Evolutionary conservation across 2,888 invertebrate genomes (phyloP), one percentile per base, ranked within the genome.

Genomic region (Philereme transversata): DNA sequence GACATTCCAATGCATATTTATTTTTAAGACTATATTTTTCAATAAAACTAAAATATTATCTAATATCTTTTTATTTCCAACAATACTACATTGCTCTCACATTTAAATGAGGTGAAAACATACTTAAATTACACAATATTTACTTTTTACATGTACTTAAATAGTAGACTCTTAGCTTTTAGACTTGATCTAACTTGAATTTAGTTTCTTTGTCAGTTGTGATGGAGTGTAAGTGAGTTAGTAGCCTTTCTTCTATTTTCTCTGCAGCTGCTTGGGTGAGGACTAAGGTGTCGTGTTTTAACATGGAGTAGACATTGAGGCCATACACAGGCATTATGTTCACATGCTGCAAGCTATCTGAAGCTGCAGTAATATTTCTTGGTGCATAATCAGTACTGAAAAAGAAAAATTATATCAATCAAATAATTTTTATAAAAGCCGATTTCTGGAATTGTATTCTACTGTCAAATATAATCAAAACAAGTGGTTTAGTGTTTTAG

Each of bases 311-410:
- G 0, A 99, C 98, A 92, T 99, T 99, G 10, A 99, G 93, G 77
- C 98, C 97, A 90, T 98, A 99, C 0, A 96, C 95, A 7, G 99
- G 99, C 97, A 99, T 98, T 34, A 99, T 90, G 86, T 97, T 99
- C 43, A 98, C 94, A 79, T 97, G 96, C 43, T 94, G 94, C n/a
- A 99, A 92, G 4, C 81, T 71, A 72, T 97, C 95, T 4, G 96
- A 95, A 2, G 99, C 99, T 40, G 95, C 87, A 48, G 97, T 95
- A 67, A 99, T 96, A 81, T 99, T 99, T 66, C 95, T 93, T 0
- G 99, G 97, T 93, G 98, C 97, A 52, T 96, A 91, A 78, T 99
- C 99, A 47, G 94, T 93, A 70, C 97, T 97, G 89, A 56, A 52
- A 57, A 10, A 60, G 6, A 54, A 38, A 62, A 7, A 43, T 22